Conservation (phyloP, 2,888 invertebrate species). For the Linnaemya tessellans region DNA sequence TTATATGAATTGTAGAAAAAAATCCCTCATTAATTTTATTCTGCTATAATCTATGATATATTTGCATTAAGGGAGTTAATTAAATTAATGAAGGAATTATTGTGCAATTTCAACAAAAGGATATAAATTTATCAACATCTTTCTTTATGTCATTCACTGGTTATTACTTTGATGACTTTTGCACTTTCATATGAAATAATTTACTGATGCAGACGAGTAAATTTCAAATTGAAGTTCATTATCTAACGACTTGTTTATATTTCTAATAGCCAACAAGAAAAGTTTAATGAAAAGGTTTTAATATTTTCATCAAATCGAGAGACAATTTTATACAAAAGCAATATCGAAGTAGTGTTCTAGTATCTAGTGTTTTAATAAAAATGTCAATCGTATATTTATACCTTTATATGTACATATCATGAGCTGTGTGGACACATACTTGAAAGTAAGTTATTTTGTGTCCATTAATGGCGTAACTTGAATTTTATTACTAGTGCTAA, state of each 20-base stretch:
- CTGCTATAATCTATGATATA: not conserved
- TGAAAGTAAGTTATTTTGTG: too few species aligned
- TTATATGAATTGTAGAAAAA: not conserved
- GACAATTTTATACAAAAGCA: not conserved
- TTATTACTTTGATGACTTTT: constrained; percentile 23
- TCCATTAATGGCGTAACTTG: too few species aligned
- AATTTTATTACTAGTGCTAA: too few species aligned
- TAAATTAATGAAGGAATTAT: constrained; percentile 26
- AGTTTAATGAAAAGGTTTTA: not conserved
- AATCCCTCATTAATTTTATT: too few species aligned
- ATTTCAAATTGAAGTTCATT: constrained; percentile 21
- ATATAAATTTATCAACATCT: constrained; percentile 28
- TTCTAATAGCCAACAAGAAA: not conserved
- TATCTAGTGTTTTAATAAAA: not conserved
- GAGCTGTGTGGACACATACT: too few species aligned
- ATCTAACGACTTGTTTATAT: constrained; percentile 11
- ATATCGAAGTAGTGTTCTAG: too few species aligned
- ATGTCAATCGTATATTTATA: too few species aligned
- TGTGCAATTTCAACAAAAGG: constrained; percentile 25
- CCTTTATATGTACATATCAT: too few species aligned
- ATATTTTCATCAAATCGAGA: not conserved
- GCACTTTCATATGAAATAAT: constrained; percentile 24
- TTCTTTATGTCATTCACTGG: not conserved
- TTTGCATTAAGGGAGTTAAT: constrained; percentile 49
- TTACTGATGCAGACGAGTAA: not conserved